phyloP scores from a whole-genome alignment of 2,113 vertebrate species.

The Pygathrix nemaeus region DNA sequence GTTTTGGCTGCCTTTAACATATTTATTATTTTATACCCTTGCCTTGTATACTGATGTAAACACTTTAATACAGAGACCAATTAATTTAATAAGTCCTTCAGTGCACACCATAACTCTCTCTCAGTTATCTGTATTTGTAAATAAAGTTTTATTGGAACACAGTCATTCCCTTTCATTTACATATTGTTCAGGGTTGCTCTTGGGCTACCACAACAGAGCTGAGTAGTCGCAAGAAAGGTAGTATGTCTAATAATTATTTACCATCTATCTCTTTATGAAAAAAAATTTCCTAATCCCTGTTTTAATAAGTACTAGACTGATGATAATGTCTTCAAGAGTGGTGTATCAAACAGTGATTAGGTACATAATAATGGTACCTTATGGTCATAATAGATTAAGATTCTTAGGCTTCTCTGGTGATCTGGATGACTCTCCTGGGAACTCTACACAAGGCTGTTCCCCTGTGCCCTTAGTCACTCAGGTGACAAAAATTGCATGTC shows the following conservation, averaged over 20 bases:
- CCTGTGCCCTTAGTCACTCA: background rate
- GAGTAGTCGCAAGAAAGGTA: background rate
- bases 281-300: background rate
- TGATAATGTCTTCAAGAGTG: background rate
- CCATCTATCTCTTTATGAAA: background rate
- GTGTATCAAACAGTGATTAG: background rate
- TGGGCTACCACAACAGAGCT: background rate
- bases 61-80: background rate
- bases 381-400: background rate
- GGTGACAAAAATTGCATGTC: no score
- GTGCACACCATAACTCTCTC: background rate
- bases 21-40: background rate
- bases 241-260: background rate
- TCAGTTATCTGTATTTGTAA: background rate
- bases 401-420: background rate
- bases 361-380: background rate
- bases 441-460: background rate
- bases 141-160: background rate
- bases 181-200: background rate
- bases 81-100: background rate
- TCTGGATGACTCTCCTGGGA: background rate
- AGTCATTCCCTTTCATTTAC: background rate
- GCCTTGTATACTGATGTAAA: background rate
- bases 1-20: background rate
- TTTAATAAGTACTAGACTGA: background rate